Evolutionary conservation across 2,888 invertebrate genomes (phyloP).

Genomic region (Ochlodes sylvanus): DNA sequence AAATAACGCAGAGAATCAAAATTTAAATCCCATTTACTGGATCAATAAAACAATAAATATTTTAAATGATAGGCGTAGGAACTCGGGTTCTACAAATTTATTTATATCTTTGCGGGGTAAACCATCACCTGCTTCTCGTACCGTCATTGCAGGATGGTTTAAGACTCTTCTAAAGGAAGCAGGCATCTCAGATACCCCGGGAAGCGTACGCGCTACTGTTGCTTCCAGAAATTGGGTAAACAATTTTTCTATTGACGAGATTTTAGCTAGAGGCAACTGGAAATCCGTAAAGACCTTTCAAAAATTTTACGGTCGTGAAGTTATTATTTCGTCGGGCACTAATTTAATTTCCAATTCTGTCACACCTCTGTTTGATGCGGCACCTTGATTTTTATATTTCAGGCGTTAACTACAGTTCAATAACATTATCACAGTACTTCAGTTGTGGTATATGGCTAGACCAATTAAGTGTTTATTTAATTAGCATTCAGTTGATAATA

Average conservation of each 20-base stretch:
- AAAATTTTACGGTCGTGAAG: conserved; percentile 4
- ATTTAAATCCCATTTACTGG: neutral
- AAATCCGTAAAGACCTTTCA: conserved; percentile 4
- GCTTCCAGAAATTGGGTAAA: conserved; percentile 5
- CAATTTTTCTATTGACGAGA: neutral
- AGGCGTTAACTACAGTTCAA: neutral
- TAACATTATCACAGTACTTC: conserved; percentile 1
- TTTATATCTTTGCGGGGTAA: neutral
- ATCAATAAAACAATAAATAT: conserved; percentile 1
- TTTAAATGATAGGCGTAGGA: neutral
- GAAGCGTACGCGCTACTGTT: neutral
- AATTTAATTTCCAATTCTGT: neutral
- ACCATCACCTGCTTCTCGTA: neutral
- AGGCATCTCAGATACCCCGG: neutral
- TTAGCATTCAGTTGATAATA: neutral
- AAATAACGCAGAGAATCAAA: neutral
- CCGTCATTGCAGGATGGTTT: neutral
- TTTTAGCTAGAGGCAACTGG: conserved; percentile 4
- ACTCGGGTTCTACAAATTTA: neutral
- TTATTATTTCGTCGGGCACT: neutral
- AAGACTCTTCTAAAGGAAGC: neutral
- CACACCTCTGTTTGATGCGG: neutral
- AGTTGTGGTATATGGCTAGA: no score
- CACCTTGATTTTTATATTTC: neutral
- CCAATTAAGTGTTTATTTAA: no score